These are phyloP conservation scores for Vultur gryphus DNA, from an alignment of 2,797 vertebrate genomes.

Conservation along the genomic window DNA sequence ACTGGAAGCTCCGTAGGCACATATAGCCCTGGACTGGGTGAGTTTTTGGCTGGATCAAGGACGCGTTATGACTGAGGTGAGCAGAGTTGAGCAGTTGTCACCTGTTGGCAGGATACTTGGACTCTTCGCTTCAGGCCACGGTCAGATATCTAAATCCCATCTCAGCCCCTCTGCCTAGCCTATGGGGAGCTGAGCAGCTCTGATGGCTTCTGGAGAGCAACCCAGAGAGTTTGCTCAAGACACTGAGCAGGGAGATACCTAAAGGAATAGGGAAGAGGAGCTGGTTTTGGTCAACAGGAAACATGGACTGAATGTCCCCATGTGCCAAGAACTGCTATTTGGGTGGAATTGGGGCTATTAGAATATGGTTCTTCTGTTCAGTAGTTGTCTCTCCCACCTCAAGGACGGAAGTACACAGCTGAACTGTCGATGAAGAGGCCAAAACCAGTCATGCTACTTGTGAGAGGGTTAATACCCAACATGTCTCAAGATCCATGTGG, in stretches of 20 bases:
- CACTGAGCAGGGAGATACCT: not conserved
- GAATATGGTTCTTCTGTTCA: not conserved
- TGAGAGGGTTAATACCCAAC: not conserved
- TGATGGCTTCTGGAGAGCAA: not conserved
- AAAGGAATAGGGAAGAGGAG: not conserved
- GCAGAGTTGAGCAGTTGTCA: not conserved
- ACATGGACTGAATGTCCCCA: not conserved
- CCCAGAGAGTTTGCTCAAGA: not conserved
- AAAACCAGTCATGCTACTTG: not conserved
- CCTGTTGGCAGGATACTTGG: not conserved
- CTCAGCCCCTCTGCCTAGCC: not conserved
- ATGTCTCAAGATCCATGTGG: not conserved
- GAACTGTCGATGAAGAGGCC: not conserved
- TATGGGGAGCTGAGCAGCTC: not conserved
- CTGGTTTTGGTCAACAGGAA: not conserved
- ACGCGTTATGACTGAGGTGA: not conserved
- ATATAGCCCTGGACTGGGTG: not conserved
- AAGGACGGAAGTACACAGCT: not conserved
- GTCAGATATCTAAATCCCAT: not conserved
- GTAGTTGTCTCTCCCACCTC: not conserved
- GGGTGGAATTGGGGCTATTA: not conserved
- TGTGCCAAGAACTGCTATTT: not conserved
- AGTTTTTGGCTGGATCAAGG: not conserved
- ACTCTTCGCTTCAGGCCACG: fast-evolving
- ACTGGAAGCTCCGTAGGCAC: not conserved